Base-by-base conservation (phyloP, 2,113 vertebrate species). In the Cyprichromis sp. region DNA sequence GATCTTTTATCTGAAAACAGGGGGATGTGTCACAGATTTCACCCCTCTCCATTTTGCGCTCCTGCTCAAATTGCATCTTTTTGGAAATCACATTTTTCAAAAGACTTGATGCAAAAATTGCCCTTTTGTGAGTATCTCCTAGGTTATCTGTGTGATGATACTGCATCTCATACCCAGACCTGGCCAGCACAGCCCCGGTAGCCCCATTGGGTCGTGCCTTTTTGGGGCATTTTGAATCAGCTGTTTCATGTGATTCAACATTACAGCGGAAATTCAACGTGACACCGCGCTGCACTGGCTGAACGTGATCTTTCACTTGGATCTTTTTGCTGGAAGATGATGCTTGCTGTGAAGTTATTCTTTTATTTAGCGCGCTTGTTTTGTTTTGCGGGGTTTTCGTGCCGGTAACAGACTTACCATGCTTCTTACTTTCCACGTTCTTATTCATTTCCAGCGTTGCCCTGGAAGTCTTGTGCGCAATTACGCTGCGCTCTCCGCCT, bases 61-160 rank as follows among this genome's bases (percentile, higher is more conserved):
- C 98, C 17, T 98, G 97, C 54, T 99, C 98, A 86, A 97, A 96
- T 91, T 97, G 98, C 98, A 99, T 99, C 93, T 99, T 99, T 95
- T 99, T 99, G 80, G 98, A 99, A 94, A 99, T 99, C 2, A 99
- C 97, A 38, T 98, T 99, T 95, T 98, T 97, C 83, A 99, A 96
- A 29, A 99, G 96, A 82, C 97, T 99, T 7, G 98, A 99, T 4
- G 98, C 98, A 81, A 97, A 98, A 52, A 95, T 96, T 5, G 98
- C 98, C 89, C 97, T 98, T 81, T 97, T 97, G 88, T 97, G 97
- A 36, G 96, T 82, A 5, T 91, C 97, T 9, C 95, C 97, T 1
- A 86, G 87, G 29, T 42, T 76, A 2, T 96, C 96, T 14, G 89
- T 38, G 19, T 83, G 55, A 17, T 90, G 89, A 76, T 55, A 95